A percentile compares a stretch with the other conserved stretches of the same genome.
These are phyloP conservation scores for Erannis defoliaria DNA, from an alignment of 2,888 invertebrate genomes.

Conservation along the genomic window DNA sequence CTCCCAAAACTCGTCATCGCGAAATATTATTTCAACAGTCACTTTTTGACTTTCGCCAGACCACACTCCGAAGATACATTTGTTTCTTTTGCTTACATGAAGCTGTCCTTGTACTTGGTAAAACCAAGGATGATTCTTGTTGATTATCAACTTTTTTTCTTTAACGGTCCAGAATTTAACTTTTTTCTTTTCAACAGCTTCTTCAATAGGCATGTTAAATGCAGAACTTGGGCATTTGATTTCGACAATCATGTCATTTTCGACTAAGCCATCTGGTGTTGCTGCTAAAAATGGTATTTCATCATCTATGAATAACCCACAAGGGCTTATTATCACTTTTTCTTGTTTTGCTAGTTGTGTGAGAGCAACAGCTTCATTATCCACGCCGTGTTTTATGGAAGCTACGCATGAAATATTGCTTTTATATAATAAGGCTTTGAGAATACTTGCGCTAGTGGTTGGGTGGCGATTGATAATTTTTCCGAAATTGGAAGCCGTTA, in stretches of 20 bases:
- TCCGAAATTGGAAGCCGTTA: slow-evolving; percentile 4
- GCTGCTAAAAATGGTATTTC: slow-evolving; percentile 1
- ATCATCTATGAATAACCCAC: slow-evolving; percentile 2
- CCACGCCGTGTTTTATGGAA: slow-evolving; percentile 2
- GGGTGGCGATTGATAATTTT: neutral
- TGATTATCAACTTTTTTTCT: neutral
- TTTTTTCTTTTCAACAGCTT: neutral
- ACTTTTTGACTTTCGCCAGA: neutral
- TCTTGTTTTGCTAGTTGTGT: slow-evolving; percentile 7
- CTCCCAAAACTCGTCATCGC: neutral
- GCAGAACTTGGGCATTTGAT: slow-evolving; percentile 2
- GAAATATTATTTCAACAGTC: neutral
- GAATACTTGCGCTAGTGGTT: neutral
- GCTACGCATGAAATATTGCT: neutral
- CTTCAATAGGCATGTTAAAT: neutral
- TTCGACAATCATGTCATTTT: neutral
- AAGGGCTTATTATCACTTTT: neutral
- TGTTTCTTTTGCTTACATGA: slow-evolving; percentile 20
- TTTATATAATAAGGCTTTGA: neutral
- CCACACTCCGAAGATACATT: neutral
- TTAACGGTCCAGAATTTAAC: neutral
- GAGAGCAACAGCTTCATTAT: slow-evolving; percentile 4
- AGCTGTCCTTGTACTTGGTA: slow-evolving; percentile 7
- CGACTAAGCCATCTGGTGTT: neutral
- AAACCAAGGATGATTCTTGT: slow-evolving; percentile 7